Evolutionary conservation across 2,797 vertebrate species (phyloP), one percentile per base, ranked within the genome.

Genomic region (Chloroceryle amazona): DNA sequence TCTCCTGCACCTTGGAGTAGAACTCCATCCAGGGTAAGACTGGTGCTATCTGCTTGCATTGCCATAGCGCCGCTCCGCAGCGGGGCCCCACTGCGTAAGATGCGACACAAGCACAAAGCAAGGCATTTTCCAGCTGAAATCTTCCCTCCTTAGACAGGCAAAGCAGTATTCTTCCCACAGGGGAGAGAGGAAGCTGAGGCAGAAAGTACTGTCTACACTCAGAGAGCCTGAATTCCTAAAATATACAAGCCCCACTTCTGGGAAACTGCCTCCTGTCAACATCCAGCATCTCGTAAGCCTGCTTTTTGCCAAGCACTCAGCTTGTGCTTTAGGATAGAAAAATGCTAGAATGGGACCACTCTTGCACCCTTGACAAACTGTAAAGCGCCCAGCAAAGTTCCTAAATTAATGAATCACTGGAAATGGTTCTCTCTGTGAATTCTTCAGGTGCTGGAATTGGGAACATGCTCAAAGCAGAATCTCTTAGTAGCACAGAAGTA

Each of bases 371-470:
- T 76, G 31, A 75, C 68, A 81, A 92, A 90, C 42, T 60, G 29
- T n/a, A 55, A 72, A 84, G 61, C 55, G 76, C 55, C 82, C 86
- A 61, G 79, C 49, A 37, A 93, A 76, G 86, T 47, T 80, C 39
- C 61, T 86, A 91, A 90, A 90, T 68, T 63, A 47, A 76, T 81
- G 41, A 90, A 80, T 37, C 72, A 55, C 60, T 78, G 66, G 81
- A 93, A 95, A 92, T 28, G 33, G 65, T 35, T 82, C 58, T 93
- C 72, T 62, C 81, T 51, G 54, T 37, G 65, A 87, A 57, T 67
- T 95, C 91, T 86, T 84, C 37, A 96, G 92, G 82, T 87, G 82
- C 61, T 87, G 65, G 70, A 87, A 88, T 49, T 2, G 8, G 54
- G 70, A 92, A 67, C 62, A 35, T 14, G 61, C 87, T 86, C 68